Base-by-base conservation (phyloP, 2,888 invertebrate genomes). In the Sphaeridia pumilis region DNA sequence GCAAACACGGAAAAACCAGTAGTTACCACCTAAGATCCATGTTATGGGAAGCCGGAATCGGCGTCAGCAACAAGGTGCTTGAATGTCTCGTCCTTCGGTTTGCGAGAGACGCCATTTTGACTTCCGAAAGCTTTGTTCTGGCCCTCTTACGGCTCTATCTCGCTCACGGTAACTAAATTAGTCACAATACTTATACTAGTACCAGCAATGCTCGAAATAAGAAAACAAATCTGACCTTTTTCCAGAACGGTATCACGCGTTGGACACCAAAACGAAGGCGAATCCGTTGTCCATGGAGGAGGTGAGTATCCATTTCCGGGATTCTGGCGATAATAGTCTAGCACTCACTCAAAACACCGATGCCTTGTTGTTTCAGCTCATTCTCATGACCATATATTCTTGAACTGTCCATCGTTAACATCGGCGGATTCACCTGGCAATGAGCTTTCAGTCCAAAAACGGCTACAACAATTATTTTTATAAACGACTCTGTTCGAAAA, bases 21-120 rank as follows among this genome's bases (percentile, higher is more conserved):
- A 78, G 78, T 60, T 81, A 81, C 70, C 74, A 78, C 65, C 71
- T 82, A 66, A 72, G 77, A 69, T 77, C 78, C 59, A 75, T 78
- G 63, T 70, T 83, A 58, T 76, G 81, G 80, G 81, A 83, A 68
- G 82, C 83, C 31, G 77, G 80, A 22, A 76, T 78, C 66, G 78
- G 76, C 61, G 82, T 83, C 55, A 80, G 80, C 70, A 84, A 82
- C 72, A 84, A 83, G 73, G 84, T 84, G 48, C 75, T 83, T 60
- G 83, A 83, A 73, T 79, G 81, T 67, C 71, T 82, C 52, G 80
- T 82, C 58, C 71, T 81, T 62, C 72, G 82, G 59, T 82, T 78
- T 72, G 77, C 81, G 58, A 78, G 78, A 67, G 76, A 76, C 67
- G 72, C 74, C 49, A 66, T 73, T 45, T 70, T 81, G 41, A 74